phyloP scores from a whole-genome alignment of 2,797 vertebrate genomes.

The Sebastes iracundus region DNA sequence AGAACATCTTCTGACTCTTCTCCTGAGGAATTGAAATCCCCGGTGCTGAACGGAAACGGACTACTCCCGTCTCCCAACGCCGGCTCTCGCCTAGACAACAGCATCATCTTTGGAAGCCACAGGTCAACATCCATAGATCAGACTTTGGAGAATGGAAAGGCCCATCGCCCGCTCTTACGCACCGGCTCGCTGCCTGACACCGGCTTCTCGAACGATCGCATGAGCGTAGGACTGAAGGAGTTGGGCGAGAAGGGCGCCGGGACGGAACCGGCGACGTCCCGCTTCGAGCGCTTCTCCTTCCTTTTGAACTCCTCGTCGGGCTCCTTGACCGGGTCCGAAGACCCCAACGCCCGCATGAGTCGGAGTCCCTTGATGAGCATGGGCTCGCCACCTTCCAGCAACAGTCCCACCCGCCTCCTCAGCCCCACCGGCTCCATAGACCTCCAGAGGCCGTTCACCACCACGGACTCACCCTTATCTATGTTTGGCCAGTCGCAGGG shows the following conservation, averaged over 20 bases:
- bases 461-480: constrained; percentile 30
- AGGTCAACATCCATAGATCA: constrained; percentile 47
- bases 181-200: constrained; percentile 72
- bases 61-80: background rate
- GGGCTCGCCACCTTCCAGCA: constrained; percentile 22
- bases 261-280: constrained; percentile 3
- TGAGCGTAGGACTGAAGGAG: background rate
- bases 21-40: constrained; percentile 62
- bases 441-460: constrained; percentile 34
- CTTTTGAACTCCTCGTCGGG: constrained; percentile 50
- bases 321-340: constrained; percentile 49
- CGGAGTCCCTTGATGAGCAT: background rate
- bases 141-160: constrained; percentile 50
- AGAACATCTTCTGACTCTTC: constrained; percentile 61
- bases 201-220: constrained; percentile 3
- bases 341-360: constrained; percentile 52
- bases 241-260: background rate
- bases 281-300: constrained; percentile 62
- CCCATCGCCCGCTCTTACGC: constrained; percentile 15
- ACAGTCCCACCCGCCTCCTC: constrained; percentile 40
- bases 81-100: constrained; percentile 89
- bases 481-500: constrained; percentile 30
- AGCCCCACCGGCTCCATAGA: constrained; percentile 59
- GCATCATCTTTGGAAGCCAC: constrained; percentile 86
- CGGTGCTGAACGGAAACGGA: constrained; percentile 67